These are phyloP conservation scores for Patiria miniata DNA, from an alignment of 35 echinoderm and acorn worm genomes.

Conservation along the genomic window DNA sequence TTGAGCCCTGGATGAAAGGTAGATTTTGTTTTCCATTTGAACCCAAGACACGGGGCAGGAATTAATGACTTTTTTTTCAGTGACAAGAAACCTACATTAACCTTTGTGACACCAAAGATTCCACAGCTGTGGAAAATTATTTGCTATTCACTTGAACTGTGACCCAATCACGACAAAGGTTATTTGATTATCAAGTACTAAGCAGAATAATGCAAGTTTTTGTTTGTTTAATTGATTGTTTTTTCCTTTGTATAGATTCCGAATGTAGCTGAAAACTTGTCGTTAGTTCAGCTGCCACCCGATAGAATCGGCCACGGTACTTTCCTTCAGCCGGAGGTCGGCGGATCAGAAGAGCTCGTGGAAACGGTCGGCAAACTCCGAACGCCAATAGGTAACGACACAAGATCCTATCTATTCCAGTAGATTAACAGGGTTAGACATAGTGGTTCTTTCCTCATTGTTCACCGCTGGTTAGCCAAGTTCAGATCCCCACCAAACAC, in stretches of 20 bases:
- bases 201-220: neutral
- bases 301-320: conserved; percentile 93
- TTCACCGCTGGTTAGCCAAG: too few species aligned
- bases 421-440: neutral
- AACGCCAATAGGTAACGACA: conserved; percentile 72
- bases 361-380: conserved; percentile 33
- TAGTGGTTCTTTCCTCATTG: neutral
- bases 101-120: too few species aligned
- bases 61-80: too few species aligned
- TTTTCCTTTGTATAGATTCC: conserved; percentile 19
- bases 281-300: conserved; percentile 71
- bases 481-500: too few species aligned
- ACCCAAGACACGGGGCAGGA: too few species aligned
- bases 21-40: too few species aligned
- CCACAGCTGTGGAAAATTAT: too few species aligned
- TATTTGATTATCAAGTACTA: too few species aligned
- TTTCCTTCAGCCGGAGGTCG: conserved; percentile 81
- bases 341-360: conserved; percentile 75
- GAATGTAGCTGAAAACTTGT: conserved; percentile 45
- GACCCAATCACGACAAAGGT: too few species aligned
- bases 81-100: too few species aligned
- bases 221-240: neutral
- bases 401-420: neutral
- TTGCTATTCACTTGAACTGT: too few species aligned
- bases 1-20: too few species aligned